Conservation (phyloP, 2,888 invertebrate species). For the Abrostola tripartita region DNA sequence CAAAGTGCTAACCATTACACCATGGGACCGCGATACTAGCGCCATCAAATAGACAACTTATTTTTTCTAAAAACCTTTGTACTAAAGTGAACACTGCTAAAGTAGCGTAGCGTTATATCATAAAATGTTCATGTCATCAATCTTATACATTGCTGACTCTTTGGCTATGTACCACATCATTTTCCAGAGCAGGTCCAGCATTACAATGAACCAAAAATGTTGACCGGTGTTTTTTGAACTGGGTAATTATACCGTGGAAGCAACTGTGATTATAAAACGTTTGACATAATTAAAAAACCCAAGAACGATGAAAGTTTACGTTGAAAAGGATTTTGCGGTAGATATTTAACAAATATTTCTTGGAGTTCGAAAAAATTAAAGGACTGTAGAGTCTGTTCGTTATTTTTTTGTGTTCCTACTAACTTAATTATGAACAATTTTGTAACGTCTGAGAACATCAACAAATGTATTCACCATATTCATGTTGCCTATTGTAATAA, state of each 20-base stretch:
- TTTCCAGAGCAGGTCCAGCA: slow-evolving; percentile 52
- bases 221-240: slow-evolving; percentile 65
- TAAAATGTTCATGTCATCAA: slow-evolving; percentile 5
- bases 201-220: slow-evolving; percentile 72
- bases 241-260: slow-evolving; percentile 70
- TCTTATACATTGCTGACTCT: slow-evolving; percentile 18
- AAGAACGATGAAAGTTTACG: slow-evolving; percentile 55
- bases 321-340: slow-evolving; percentile 30
- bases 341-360: slow-evolving; percentile 27
- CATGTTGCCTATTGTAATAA: too few relatives aligned
- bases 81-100: not conserved
- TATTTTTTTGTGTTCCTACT: not conserved
- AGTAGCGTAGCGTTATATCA: not conserved
- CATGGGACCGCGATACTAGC: slow-evolving; percentile 40
- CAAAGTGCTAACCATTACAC: slow-evolving; percentile 81
- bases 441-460: too few relatives aligned
- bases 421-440: too few relatives aligned
- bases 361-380: slow-evolving; percentile 1
- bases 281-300: slow-evolving; percentile 67
- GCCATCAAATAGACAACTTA: slow-evolving; percentile 5
- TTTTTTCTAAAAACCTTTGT: not conserved
- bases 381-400: not conserved
- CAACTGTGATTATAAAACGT: slow-evolving; percentile 71
- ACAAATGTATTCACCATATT: too few relatives aligned
- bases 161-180: slow-evolving; percentile 29